These are phyloP conservation scores for Nothobranchius furzeri DNA, from an alignment of 2,113 vertebrate genomes.

Conservation along the genomic window DNA sequence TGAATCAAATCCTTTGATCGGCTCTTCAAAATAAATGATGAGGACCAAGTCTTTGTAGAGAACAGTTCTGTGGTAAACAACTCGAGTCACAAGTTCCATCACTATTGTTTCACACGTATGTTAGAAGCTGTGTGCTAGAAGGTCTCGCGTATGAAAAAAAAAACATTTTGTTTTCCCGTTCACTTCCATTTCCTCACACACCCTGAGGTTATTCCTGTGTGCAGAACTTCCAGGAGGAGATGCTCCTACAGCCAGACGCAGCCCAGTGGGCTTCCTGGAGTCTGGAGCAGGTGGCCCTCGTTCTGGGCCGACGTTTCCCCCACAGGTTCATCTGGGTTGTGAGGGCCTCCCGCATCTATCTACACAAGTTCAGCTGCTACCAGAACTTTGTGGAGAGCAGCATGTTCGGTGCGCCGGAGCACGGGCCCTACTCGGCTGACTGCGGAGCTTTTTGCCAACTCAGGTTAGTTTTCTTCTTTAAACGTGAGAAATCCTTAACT, in stretches of 20 bases:
- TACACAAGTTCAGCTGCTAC: constrained; percentile 98
- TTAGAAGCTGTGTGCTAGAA: no score
- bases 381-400: constrained; percentile 94
- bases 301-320: constrained; percentile 87
- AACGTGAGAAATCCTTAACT: no score
- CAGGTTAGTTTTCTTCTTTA: constrained; percentile 53
- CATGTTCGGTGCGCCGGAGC: constrained; percentile 94
- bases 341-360: constrained; percentile 90
- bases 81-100: no score
- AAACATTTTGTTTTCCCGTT: no score
- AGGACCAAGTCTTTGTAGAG: no score
- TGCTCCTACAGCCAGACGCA: constrained; percentile 88
- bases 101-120: no score
- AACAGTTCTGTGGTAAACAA: no score
- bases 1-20: no score
- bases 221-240: constrained; percentile 93
- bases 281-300: constrained; percentile 87
- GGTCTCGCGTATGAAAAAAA: no score
- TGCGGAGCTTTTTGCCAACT: constrained; percentile 89
- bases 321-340: constrained; percentile 89
- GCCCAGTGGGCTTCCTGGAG: constrained; percentile 91
- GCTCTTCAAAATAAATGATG: no score
- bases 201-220: constrained; percentile 3
- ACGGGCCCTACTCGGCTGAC: constrained; percentile 81
- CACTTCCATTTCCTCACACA: no score